These are phyloP conservation scores for Sisor rabdophorus DNA, from an alignment of 2,113 vertebrate species.

Conservation along the genomic window DNA sequence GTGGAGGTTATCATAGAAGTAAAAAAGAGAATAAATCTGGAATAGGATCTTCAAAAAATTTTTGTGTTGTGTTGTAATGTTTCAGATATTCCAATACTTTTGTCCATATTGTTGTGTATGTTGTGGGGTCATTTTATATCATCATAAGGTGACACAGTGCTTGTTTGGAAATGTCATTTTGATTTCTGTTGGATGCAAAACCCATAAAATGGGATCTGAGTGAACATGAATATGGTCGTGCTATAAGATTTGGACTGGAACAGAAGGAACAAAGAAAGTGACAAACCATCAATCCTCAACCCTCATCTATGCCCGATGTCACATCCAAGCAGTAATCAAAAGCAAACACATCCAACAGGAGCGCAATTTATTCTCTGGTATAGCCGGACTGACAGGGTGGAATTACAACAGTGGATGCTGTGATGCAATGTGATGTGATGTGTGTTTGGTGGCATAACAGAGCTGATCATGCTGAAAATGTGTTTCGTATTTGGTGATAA, in stretches of 20 bases:
- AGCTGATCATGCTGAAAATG: slow-evolving; percentile 1
- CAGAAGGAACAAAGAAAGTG: slow-evolving; percentile 27
- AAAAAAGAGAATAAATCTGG: no score
- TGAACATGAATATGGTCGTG: not conserved
- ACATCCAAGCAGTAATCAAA: slow-evolving; percentile 32
- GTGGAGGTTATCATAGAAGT: no score
- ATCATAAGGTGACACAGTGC: not conserved
- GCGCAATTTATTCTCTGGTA: slow-evolving; percentile 33
- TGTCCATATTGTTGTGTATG: not conserved
- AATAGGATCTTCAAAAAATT: no score
- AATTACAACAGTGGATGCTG: slow-evolving; percentile 19
- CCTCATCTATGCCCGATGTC: slow-evolving; percentile 27
- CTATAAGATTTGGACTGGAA: slow-evolving; percentile 7
- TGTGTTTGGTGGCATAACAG: not conserved
- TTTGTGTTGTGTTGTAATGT: not conserved
- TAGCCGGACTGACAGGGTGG: slow-evolving; percentile 18
- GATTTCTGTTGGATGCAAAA: not conserved
- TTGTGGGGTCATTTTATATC: not conserved
- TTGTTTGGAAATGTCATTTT: not conserved
- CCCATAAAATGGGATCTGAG: not conserved
- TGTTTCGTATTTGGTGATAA: slow-evolving; percentile 30
- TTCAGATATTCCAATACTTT: not conserved
- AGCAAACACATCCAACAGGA: slow-evolving; percentile 29
- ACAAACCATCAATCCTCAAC: slow-evolving; percentile 39
- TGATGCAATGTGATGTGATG: not conserved